Percentiles rank a stretch among this genome's conserved stretches.
Evolutionary conservation across 2,797 vertebrate genomes (phyloP).

Genomic region (Helarctos malayanus): DNA sequence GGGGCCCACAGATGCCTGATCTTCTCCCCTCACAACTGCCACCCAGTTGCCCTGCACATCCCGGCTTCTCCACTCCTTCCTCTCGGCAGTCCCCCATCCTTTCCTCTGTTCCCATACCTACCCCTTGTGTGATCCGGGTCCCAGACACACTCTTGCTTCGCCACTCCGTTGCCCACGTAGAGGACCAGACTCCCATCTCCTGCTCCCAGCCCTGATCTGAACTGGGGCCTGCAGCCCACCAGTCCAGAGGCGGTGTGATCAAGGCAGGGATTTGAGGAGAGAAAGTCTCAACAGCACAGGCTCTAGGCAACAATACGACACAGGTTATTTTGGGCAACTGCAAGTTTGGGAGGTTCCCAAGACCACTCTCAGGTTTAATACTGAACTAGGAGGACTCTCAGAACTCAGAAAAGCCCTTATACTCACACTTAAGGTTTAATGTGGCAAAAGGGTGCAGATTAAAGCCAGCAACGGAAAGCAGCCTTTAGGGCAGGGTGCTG

Average conservation of each 20-base stretch:
- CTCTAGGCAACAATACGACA: neutral
- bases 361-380: neutral
- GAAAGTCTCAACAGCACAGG: neutral
- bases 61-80: neutral
- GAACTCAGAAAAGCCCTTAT: neutral
- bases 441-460: neutral
- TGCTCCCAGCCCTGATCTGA: neutral
- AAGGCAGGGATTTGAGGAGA: neutral
- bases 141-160: neutral
- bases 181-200: neutral
- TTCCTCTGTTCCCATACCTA: neutral
- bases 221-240: neutral
- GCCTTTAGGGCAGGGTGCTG: neutral
- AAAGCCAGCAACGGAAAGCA: neutral
- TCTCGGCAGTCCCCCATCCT: too few species aligned
- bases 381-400: neutral
- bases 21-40: neutral
- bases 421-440: neutral
- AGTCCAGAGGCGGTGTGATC: neutral
- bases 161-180: neutral
- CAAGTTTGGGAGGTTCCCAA: neutral
- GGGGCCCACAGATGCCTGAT: neutral
- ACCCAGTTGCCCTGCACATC: neutral
- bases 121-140: neutral
- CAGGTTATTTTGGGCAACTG: neutral